A percentile compares a stretch with the other conserved stretches of the same genome.
These are phyloP conservation scores for Drosophila athabasca DNA, from an alignment of 1,140 invertebrate genomes.

Conservation along the genomic window DNA sequence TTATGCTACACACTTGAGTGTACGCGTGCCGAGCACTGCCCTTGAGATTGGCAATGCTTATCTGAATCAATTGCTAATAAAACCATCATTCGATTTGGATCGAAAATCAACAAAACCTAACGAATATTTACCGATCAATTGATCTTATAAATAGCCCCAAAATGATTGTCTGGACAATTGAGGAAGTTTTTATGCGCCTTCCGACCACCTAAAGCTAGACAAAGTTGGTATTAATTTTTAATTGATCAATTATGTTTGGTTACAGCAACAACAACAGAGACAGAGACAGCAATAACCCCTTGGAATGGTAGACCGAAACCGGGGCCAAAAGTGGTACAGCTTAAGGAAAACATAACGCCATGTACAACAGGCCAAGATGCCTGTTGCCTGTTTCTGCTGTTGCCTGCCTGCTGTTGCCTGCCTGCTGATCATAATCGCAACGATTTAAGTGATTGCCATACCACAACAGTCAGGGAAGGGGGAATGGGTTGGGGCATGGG, in stretches of 20 bases:
- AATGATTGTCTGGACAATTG: constrained; percentile 30
- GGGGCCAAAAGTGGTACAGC: constrained; percentile 39
- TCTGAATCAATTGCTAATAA: too few species aligned
- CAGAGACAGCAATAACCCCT: constrained; percentile 3
- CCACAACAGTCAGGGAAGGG: neutral
- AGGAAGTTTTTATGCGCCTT: constrained; percentile 51
- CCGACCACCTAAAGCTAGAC: constrained; percentile 61
- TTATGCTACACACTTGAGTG: too few species aligned
- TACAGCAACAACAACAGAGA: neutral
- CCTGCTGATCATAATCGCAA: constrained; percentile 74
- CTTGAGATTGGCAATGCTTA: too few species aligned
- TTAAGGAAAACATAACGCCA: constrained; percentile 71
- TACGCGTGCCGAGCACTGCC: too few species aligned
- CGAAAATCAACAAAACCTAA: too few species aligned
- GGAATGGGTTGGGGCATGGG: constrained; percentile 5
- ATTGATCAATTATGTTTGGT: constrained; percentile 74
- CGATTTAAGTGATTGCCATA: constrained; percentile 77
- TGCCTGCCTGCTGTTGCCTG: constrained; percentile 40
- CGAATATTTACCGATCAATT: too few species aligned
- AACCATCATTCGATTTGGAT: too few species aligned
- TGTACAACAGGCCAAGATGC: constrained; percentile 15
- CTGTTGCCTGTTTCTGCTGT: constrained; percentile 28
- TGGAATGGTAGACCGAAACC: constrained; percentile 19
- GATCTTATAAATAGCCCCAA: too few species aligned
- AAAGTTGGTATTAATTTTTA: constrained; percentile 79